A percentile compares a stretch with the other conserved stretches of the same genome.
Evolutionary conservation across 2,888 invertebrate genomes (phyloP).

Genomic region (Drosophila imparisetae): DNA sequence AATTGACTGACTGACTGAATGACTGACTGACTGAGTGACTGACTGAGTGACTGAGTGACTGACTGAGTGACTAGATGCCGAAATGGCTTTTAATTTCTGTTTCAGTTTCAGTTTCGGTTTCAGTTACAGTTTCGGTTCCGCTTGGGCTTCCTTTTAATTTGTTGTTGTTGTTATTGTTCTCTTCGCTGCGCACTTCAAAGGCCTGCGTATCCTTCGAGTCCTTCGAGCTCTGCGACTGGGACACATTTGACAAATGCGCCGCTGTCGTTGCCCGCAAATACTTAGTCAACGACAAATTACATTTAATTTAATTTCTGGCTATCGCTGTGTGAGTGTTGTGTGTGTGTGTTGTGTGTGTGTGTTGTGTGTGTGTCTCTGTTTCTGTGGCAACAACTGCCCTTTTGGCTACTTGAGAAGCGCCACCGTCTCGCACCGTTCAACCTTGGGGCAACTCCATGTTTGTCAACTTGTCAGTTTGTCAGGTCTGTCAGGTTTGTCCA

Average conservation of each 20-base stretch:
- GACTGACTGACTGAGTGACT: conserved; percentile 20
- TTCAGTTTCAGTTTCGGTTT: conserved; percentile 22
- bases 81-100: conserved; percentile 27
- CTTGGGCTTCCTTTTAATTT: conserved; percentile 15
- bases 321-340: conserved; percentile 11
- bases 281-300: conserved; percentile 71
- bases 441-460: conserved; percentile 19
- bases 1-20: conserved; percentile 18
- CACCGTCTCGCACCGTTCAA: neutral
- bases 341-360: conserved; percentile 6
- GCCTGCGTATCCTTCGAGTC: conserved; percentile 19
- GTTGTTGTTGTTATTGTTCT: conserved; percentile 12
- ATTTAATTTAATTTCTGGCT: conserved; percentile 73
- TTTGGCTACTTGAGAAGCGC: conserved; percentile 51
- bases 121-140: conserved; percentile 21
- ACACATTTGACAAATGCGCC: conserved; percentile 57
- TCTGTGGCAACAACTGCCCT: conserved; percentile 22
- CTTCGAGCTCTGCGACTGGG: conserved; percentile 11
- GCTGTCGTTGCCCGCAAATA: conserved; percentile 58
- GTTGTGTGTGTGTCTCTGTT: conserved; percentile 11
- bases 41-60: conserved; percentile 13
- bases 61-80: conserved; percentile 4
- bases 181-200: conserved; percentile 39
- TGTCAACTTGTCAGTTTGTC: conserved; percentile 53
- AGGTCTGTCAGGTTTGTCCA: conserved; percentile 50